Percentiles rank a stretch among this genome's conserved stretches.
Conservation (phyloP, 1,140 invertebrate genomes). For the Drosophila suzukii region DNA sequence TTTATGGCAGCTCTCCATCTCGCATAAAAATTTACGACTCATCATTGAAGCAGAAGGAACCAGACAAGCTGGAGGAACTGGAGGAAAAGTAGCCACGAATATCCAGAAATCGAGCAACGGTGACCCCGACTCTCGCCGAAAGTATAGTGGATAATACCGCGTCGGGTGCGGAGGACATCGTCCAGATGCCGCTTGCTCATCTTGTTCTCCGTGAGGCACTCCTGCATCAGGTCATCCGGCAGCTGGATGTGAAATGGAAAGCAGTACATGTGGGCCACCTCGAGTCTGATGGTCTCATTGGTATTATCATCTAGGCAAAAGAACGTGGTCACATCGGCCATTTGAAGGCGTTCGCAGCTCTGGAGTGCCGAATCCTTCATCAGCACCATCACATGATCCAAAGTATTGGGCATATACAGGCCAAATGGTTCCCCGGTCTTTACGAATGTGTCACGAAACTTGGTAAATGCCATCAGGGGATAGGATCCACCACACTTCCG, state of each 20-base stretch:
- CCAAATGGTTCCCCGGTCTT: slow-evolving; percentile 41
- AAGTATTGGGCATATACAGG: slow-evolving; percentile 33
- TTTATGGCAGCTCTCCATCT: slow-evolving; percentile 43
- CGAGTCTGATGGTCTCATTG: slow-evolving; percentile 22
- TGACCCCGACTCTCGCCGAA: slow-evolving; percentile 10
- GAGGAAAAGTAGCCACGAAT: background rate
- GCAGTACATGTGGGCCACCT: slow-evolving; percentile 42
- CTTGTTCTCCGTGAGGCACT: slow-evolving; percentile 30
- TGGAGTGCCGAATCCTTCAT: slow-evolving; percentile 50
- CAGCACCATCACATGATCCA: slow-evolving; percentile 32
- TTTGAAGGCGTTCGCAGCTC: slow-evolving; percentile 17
- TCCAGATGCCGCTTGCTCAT: background rate
- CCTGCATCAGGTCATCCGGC: slow-evolving; percentile 55
- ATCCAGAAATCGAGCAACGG: too few relatives aligned
- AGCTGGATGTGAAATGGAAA: slow-evolving; percentile 70
- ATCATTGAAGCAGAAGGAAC: slow-evolving; percentile 5
- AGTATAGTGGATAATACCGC: slow-evolving; percentile 49
- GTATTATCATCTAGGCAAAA: slow-evolving; percentile 1
- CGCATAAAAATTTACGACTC: slow-evolving; percentile 67
- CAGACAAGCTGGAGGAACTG: background rate
- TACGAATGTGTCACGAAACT: slow-evolving; percentile 55
- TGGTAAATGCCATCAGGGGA: slow-evolving; percentile 40
- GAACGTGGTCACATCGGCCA: slow-evolving; percentile 26
- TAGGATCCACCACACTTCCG: slow-evolving; percentile 32
- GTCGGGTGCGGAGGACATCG: slow-evolving; percentile 15